Evolutionary conservation across 2,888 invertebrate genomes (phyloP).

Genomic region (Ennomos quercinarius): DNA sequence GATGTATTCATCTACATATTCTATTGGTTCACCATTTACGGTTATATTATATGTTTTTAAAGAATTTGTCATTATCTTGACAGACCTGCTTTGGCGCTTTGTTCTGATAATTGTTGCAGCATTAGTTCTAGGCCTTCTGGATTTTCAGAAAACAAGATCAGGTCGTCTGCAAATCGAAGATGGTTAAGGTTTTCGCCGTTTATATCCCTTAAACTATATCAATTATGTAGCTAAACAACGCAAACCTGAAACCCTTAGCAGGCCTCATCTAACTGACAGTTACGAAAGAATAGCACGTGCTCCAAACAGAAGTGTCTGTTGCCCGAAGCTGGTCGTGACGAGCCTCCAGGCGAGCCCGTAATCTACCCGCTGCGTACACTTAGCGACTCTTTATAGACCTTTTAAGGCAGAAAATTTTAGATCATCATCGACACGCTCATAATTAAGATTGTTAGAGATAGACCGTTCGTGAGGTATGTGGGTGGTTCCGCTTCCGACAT

Average conservation of each 20-base stretch:
- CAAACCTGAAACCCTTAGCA: constrained; percentile 4
- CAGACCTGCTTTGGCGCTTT: too few species aligned
- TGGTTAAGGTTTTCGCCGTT: too few species aligned
- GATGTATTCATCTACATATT: too few species aligned
- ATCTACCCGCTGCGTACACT: constrained; percentile 82
- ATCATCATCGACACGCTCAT: constrained; percentile 84
- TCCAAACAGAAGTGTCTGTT: constrained; percentile 76
- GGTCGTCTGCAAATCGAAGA: too few species aligned
- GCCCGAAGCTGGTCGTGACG: constrained; percentile 71
- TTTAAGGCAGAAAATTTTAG: constrained; percentile 83
- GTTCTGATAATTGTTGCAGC: too few species aligned
- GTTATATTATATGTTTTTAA: too few species aligned
- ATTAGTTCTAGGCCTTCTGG: too few species aligned
- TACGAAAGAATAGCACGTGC: constrained; percentile 45
- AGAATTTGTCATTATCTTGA: too few species aligned
- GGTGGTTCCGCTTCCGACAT: constrained; percentile 83
- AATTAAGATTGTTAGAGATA: constrained; percentile 81
- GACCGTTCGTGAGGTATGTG: constrained; percentile 77
- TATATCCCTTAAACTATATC: too few species aligned
- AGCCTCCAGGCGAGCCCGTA: constrained; percentile 67
- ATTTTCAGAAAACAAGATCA: too few species aligned
- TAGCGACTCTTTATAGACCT: constrained; percentile 83
- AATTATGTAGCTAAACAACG: neutral
- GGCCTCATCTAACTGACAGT: constrained; percentile 17
- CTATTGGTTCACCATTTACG: too few species aligned